Base-by-base conservation (phyloP, 2,113 vertebrate genomes). In the Sitta europaea region DNA sequence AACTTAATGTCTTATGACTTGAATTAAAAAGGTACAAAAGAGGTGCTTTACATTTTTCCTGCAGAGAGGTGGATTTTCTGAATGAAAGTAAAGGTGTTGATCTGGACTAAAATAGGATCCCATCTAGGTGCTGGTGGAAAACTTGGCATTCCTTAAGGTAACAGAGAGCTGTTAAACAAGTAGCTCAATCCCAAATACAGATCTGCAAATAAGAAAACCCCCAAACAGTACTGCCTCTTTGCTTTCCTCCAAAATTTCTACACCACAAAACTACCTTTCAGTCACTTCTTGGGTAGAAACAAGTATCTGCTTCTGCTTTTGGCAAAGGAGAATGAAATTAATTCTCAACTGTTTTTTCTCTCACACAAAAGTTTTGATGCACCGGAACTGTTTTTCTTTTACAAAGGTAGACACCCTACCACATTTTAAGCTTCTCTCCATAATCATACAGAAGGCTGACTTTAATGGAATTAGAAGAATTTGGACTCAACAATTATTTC, bases 401-500 rank as follows among this genome's bases (percentile, higher is more conserved):
- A 79, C 29, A 77, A 83, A 95, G 33, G 74, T 17, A 82, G 59
- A 43, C 54, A 65, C 16, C 25, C 31, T 36, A 51, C 43, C 74
- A 93, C 38, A 71, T 57, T 57, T 45, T 45, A 82, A 86, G 75
- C 59, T 82, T 48, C 61, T 89, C 55, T 93, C 55, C 51, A 83
- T 36, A 85, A 59, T 68, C 38, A 19, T 57, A 63, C 12, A 86
- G 86, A 84, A 91, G 63, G 45, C 81, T 77, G 55, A 79, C 66
- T 79, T 74, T 71, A 84, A 78, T 91, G 45, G 92, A 96, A 97
- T 96, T 95, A 88, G 66, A 98, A 78, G 79, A 95, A 97, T 96
- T 96, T 82, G 74, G 73, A 92, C 94, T 72, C 63, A 73, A 96
- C 90, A 96, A 95, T 85, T 67, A 97, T 92, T 95, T 95, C 86